phyloP scores from a whole-genome alignment of 2,797 vertebrate species.

The Chloroceryle inda region DNA sequence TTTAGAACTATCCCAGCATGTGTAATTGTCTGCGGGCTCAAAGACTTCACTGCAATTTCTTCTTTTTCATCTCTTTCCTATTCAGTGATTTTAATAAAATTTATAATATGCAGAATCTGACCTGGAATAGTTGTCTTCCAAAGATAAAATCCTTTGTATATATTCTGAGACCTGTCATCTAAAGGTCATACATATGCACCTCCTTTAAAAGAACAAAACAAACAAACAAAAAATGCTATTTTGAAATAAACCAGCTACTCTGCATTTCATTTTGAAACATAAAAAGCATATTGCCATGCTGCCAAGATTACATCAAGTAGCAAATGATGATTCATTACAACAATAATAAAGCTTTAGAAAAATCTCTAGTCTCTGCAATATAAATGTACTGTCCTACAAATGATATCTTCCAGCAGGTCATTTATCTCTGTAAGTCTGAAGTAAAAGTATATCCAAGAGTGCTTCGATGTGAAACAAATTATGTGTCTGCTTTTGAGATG shows the following conservation, averaged over 20 bases:
- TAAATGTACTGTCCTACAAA: slow-evolving; percentile 22
- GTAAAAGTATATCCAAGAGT: neutral
- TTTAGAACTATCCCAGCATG: neutral
- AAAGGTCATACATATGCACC: neutral
- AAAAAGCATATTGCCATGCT: neutral
- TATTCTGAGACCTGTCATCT: neutral
- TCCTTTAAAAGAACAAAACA: neutral
- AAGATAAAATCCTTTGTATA: neutral
- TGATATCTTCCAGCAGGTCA: slow-evolving; percentile 2
- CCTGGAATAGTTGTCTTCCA: neutral
- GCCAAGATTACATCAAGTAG: slow-evolving; percentile 18
- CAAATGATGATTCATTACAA: slow-evolving; percentile 47
- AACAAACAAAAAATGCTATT: neutral
- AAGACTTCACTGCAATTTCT: neutral
- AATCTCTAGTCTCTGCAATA: slow-evolving; percentile 18
- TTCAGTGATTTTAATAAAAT: neutral
- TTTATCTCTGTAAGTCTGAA: slow-evolving; percentile 31
- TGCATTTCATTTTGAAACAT: neutral
- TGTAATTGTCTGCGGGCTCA: neutral
- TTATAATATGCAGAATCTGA: neutral
- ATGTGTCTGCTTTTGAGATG: neutral
- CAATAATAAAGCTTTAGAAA: slow-evolving; percentile 57
- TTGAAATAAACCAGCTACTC: slow-evolving; percentile 21
- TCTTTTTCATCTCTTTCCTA: neutral
- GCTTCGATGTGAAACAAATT: neutral